A percentile compares a stretch with the other conserved stretches of the same genome.
Evolutionary conservation across 1,140 invertebrate genomes (phyloP).

Genomic region (Potamilus streckersoni): DNA sequence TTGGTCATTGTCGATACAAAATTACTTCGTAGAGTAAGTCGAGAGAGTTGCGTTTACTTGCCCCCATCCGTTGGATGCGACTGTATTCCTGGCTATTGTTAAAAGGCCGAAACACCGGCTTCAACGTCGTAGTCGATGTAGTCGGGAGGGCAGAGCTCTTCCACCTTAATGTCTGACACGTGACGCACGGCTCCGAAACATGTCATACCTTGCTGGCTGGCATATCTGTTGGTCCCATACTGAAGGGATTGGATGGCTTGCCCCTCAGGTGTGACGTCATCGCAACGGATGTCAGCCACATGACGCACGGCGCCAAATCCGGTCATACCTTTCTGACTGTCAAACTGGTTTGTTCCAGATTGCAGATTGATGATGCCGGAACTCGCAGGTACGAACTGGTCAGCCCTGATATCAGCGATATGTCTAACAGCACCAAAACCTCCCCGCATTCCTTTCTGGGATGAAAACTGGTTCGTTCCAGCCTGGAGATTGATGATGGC

Average conservation of each 20-base stretch:
- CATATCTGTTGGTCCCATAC: slow-evolving; percentile 87
- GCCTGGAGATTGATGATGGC: slow-evolving; percentile 90
- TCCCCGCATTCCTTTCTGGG: slow-evolving; percentile 48
- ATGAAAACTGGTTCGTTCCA: slow-evolving; percentile 84
- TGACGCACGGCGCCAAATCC: slow-evolving; percentile 77
- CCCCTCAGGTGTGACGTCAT: slow-evolving; percentile 60
- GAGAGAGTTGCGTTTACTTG: no score
- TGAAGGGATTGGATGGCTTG: slow-evolving; percentile 88
- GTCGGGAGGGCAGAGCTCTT: slow-evolving; percentile 29
- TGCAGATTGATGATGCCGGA: slow-evolving; percentile 89
- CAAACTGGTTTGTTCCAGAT: slow-evolving; percentile 88
- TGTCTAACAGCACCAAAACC: slow-evolving; percentile 51
- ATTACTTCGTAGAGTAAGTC: no score
- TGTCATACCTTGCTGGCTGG: slow-evolving; percentile 68
- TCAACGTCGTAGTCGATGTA: no score
- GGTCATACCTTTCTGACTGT: slow-evolving; percentile 77
- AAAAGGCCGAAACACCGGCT: no score
- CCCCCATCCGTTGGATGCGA: no score
- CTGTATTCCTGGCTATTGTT: no score
- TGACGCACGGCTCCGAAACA: slow-evolving; percentile 41
- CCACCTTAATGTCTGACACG: slow-evolving; percentile 67
- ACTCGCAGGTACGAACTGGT: slow-evolving; percentile 67
- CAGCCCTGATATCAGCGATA: slow-evolving; percentile 56
- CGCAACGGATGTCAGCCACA: slow-evolving; percentile 35
- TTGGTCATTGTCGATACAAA: no score